Evolutionary conservation across 2,888 invertebrate species (phyloP).

Genomic region (Cantharis flavilabris): DNA sequence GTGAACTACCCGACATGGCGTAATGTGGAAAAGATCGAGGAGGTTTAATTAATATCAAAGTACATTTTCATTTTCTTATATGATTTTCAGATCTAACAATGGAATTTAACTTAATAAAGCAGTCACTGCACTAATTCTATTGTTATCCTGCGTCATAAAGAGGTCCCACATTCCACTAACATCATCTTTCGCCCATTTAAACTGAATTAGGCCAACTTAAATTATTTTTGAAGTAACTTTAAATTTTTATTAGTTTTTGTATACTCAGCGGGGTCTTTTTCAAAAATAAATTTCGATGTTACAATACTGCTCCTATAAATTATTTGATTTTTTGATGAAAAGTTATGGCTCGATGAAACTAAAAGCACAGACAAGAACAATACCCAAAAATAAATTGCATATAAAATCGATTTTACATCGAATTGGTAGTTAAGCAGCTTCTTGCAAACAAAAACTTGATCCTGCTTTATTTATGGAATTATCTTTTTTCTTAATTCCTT

Average conservation of each 20-base stretch:
- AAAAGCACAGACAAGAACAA: conserved; percentile 14
- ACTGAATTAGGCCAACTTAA: too few species aligned
- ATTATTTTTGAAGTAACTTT: too few species aligned
- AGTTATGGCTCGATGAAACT: conserved; percentile 17
- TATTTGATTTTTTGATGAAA: conserved; percentile 1
- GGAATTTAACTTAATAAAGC: not conserved
- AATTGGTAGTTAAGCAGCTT: not conserved
- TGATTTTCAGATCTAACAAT: not conserved
- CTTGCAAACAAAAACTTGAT: too few species aligned
- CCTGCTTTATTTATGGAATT: not conserved
- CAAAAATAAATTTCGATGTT: not conserved
- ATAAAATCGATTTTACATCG: not conserved
- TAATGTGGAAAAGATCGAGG: not conserved
- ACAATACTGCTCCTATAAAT: not conserved
- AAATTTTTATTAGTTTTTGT: not conserved
- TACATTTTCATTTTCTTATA: not conserved
- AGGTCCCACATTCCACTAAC: not conserved
- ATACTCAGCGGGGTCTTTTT: not conserved
- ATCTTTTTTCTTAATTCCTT: not conserved
- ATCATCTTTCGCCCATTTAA: not conserved
- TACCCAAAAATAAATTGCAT: not conserved
- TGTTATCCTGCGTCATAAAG: not conserved
- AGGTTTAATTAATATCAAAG: not conserved
- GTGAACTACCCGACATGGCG: not conserved
- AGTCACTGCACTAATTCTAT: not conserved